Percentiles rank a stretch among this genome's conserved stretches.
Conservation (phyloP, 2,888 invertebrate species). For the Augochlorella aurata region DNA sequence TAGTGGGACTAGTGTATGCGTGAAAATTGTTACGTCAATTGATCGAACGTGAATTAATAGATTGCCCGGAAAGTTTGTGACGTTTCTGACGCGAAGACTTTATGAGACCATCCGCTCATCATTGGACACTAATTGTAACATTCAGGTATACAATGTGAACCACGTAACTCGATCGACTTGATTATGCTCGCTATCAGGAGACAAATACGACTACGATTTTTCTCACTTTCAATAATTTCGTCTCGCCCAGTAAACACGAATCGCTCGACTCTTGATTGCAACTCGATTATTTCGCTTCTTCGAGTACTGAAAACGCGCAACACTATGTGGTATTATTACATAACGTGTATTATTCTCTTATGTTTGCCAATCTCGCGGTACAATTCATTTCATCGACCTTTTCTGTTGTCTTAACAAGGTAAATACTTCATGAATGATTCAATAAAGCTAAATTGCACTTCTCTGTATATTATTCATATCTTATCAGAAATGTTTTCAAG, state of each 20-base stretch:
- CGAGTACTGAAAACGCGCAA: neutral
- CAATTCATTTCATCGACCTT: neutral
- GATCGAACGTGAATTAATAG: slow-evolving; percentile 2
- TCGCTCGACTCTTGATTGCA: neutral
- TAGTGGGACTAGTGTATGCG: neutral
- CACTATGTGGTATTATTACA: neutral
- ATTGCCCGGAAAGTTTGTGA: neutral
- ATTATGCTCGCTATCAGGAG: neutral
- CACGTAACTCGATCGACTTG: slow-evolving; percentile 6
- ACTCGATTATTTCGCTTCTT: neutral
- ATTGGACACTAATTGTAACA: slow-evolving; percentile 17
- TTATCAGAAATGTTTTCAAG: neutral
- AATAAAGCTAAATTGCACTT: neutral
- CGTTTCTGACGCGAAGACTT: slow-evolving; percentile 14
- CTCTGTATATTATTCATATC: neutral
- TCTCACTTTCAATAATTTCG: neutral
- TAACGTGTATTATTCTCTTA: neutral
- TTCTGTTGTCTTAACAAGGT: neutral
- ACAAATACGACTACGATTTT: neutral
- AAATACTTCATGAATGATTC: neutral
- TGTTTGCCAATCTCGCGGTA: neutral
- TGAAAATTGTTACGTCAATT: slow-evolving; percentile 13
- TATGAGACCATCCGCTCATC: slow-evolving; percentile 17
- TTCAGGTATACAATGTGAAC: slow-evolving; percentile 3
- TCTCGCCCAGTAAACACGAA: neutral